Evolutionary conservation across 1,140 invertebrate species (phyloP), one percentile per base, ranked within the genome.

Genomic region (Microplitis demolitor): DNA sequence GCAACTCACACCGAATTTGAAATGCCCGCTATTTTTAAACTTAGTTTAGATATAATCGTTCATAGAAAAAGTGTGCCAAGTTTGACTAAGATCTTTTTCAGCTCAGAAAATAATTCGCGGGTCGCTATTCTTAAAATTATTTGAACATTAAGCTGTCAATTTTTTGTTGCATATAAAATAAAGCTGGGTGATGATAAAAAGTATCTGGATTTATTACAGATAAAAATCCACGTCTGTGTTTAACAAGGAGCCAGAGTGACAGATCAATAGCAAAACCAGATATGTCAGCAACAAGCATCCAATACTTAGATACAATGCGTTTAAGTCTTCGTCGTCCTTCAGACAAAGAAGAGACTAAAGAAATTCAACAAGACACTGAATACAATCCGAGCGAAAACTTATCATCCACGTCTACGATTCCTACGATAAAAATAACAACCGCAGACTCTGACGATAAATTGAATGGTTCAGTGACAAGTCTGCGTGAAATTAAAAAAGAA

Each of bases 241-340:
- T 84, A 9, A 80, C 74, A 51, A 80, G 85, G 51, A 87, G 86
- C 31, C 85, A 87, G 73, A 87, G 85, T 73, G 84, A 87, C 0
- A 74, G 84, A 6, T 79, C 79, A 3, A 75, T 74, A 9, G 78
- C 71, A n/a, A 72, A 68, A 61, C 78, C 81, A 0, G 80, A 81
- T 54, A 66, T 84, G 3, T 80, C 75, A 9, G 82, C 82, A 0
- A 78, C 74, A 4, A 76, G 82, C 33, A 77, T 84, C 0, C 78
- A 80, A 82, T 92, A 93, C 85, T 87, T 90, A 87, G 90, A 95
- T 80, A 94, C 93, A 14, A 95, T 95, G 93, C 91, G 93, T 16
- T 86, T 95, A 72, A 89, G 92, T 76, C 87, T 91, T n/a, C 90
- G 89, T 78, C 87, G 87, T 74, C 90, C 88, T 78, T 83, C 60